A percentile compares a stretch with the other conserved stretches of the same genome.
phyloP scores from a whole-genome alignment of 2,888 invertebrate genomes.

The Ametastegia equiseti region DNA sequence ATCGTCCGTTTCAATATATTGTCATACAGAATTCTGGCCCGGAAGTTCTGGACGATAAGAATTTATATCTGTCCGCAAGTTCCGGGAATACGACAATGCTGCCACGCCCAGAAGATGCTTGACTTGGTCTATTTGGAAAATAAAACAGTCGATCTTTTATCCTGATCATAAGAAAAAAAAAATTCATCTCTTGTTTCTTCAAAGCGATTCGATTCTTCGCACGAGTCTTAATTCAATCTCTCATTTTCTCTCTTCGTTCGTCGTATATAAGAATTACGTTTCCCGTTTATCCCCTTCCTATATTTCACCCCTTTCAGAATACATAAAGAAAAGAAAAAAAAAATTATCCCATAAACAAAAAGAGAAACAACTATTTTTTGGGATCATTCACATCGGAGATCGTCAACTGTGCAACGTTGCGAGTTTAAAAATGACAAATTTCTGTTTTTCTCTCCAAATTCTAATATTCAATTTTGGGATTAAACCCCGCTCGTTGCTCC shows the following conservation, averaged over 20 bases:
- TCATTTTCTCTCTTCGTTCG: not conserved
- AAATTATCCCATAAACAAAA: too few relatives aligned
- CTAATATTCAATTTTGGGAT: not conserved
- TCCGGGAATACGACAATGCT: constrained; percentile 27
- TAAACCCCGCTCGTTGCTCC: not conserved
- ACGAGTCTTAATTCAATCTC: not conserved
- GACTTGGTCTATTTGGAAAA: constrained; percentile 21
- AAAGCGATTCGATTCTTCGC: not conserved
- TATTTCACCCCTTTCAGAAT: not conserved
- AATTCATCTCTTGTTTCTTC: not conserved
- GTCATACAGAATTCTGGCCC: not conserved
- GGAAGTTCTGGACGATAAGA: constrained; percentile 41
- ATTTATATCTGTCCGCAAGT: constrained; percentile 38
- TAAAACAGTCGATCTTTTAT: constrained; percentile 6
- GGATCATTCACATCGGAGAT: not conserved
- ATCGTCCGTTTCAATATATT: constrained; percentile 6
- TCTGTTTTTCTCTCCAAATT: not conserved
- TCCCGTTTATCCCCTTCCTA: not conserved
- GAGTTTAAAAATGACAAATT: not conserved
- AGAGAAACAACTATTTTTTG: not conserved
- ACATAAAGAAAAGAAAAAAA: not conserved
- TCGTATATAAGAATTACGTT: not conserved
- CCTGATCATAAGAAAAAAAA: not conserved
- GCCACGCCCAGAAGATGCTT: constrained; percentile 31
- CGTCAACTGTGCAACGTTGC: not conserved